A percentile compares a stretch with the other conserved stretches of the same genome.
Conservation (phyloP, 2,888 invertebrate species). For the Ennomos erosarius region DNA sequence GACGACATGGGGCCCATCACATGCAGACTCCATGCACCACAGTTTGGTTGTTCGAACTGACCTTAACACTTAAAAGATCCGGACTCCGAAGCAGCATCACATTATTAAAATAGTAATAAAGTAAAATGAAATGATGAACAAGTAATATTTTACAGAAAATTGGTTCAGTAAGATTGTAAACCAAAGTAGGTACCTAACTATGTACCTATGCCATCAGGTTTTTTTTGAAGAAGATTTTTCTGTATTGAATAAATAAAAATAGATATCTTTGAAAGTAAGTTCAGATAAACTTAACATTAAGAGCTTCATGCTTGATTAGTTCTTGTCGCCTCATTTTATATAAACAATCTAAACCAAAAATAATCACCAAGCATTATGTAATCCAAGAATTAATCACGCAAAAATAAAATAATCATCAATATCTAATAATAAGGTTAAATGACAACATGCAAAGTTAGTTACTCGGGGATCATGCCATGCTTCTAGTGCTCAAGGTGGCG, state of each 20-base stretch:
- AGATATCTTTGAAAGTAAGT: conserved; percentile 32
- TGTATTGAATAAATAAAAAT: conserved; percentile 25
- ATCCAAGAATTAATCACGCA: conserved; percentile 58
- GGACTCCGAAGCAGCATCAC: conserved; percentile 83
- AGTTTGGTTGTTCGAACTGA: conserved; percentile 68
- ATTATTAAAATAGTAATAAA: conserved; percentile 77
- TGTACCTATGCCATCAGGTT: conserved; percentile 23
- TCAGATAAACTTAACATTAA: conserved; percentile 48
- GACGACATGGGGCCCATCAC: conserved; percentile 65
- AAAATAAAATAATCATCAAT: conserved; percentile 42
- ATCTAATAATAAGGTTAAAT: conserved; percentile 44
- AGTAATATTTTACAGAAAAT: conserved; percentile 40
- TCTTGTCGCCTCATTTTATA: conserved; percentile 31
- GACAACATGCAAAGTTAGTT: conserved; percentile 74
- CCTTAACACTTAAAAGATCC: conserved; percentile 80
- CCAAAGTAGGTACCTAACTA: background rate
- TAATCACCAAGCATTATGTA: background rate
- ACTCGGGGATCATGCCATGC: conserved; percentile 76
- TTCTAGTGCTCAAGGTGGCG: conserved; percentile 72
- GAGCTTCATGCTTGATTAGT: conserved; percentile 55
- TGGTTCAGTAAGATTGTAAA: conserved; percentile 21
- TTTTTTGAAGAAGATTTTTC: conserved; percentile 17
- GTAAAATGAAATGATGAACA: conserved; percentile 57
- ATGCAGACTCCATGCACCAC: conserved; percentile 80
- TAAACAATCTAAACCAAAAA: no score